Percentiles rank a stretch among this genome's conserved stretches.
phyloP scores from a whole-genome alignment of 2,797 vertebrate genomes.

The Babyrousa celebensis region DNA sequence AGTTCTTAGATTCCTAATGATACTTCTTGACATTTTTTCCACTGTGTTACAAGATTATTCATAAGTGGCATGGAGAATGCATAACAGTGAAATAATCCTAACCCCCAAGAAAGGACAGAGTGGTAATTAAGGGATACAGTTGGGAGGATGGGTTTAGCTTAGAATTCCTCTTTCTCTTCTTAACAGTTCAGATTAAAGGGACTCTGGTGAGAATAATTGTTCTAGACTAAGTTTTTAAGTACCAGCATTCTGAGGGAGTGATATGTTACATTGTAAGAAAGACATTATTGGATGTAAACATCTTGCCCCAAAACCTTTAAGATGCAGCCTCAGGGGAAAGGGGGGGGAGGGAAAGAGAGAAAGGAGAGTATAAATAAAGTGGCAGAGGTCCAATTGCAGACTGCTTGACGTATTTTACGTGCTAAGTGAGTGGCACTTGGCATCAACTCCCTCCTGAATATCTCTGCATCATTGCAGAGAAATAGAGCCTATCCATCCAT shows the following conservation, averaged over 20 bases:
- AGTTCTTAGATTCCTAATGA: neutral
- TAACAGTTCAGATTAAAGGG: neutral
- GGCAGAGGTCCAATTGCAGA: neutral
- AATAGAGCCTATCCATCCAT: neutral
- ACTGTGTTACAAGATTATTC: neutral
- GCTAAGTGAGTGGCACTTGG: no score
- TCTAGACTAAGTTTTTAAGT: neutral
- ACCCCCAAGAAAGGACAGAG: neutral
- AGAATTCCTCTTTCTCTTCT: neutral
- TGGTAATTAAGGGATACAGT: neutral
- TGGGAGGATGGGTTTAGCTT: neutral
- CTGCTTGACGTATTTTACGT: neutral
- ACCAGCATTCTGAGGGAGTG: neutral
- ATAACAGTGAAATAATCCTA: neutral
- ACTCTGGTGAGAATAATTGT: neutral
- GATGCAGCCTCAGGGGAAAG: neutral
- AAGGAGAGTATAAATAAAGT: neutral
- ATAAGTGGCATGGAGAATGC: neutral
- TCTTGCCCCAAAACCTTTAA: neutral
- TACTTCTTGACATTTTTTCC: neutral
- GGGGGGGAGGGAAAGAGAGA: neutral
- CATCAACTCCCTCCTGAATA: neutral
- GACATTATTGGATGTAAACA: neutral
- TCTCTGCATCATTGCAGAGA: neutral
- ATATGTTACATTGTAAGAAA: neutral